These are phyloP conservation scores for Sinodicranocentrus sp. DNA, from an alignment of 2,888 invertebrate genomes.

Conservation along the genomic window DNA sequence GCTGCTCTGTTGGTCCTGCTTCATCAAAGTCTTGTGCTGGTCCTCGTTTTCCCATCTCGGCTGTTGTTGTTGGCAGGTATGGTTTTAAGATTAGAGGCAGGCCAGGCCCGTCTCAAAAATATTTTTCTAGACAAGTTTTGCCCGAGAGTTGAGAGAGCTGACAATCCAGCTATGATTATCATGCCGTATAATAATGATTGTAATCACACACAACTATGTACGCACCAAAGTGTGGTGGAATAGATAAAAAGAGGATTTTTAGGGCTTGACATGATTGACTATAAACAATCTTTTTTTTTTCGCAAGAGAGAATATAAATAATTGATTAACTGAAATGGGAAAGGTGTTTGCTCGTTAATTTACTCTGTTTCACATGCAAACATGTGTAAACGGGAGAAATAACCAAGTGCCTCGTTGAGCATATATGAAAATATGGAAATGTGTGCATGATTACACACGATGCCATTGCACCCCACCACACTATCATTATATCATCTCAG, in stretches of 20 bases:
- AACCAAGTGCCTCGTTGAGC: not conserved
- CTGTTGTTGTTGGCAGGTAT: not conserved
- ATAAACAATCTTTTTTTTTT: slow-evolving; percentile 24
- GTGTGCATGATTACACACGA: too few species aligned
- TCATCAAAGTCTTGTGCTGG: too few species aligned
- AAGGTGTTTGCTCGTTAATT: slow-evolving; percentile 60
- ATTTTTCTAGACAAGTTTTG: slow-evolving; percentile 3
- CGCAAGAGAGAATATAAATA: slow-evolving; percentile 27
- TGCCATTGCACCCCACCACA: too few species aligned
- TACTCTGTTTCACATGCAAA: slow-evolving; percentile 34
- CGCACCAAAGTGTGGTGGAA: not conserved
- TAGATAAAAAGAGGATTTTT: not conserved
- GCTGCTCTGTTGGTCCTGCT: slow-evolving; percentile 1
- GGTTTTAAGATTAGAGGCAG: not conserved
- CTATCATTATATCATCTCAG: too few species aligned
- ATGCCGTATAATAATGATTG: slow-evolving; percentile 33
- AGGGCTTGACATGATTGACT: slow-evolving; percentile 55
- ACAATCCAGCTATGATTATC: slow-evolving; percentile 44
- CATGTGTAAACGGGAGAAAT: not conserved
- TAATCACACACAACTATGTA: slow-evolving; percentile 23
- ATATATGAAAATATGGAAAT: too few species aligned
- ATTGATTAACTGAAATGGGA: slow-evolving; percentile 59
- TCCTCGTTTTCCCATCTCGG: slow-evolving; percentile 6
- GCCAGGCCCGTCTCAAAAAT: too few species aligned
- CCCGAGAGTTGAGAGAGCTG: slow-evolving; percentile 11